These are phyloP conservation scores for Cerceris ruficornis DNA, from an alignment of 2,888 invertebrate species.

Conservation along the genomic window DNA sequence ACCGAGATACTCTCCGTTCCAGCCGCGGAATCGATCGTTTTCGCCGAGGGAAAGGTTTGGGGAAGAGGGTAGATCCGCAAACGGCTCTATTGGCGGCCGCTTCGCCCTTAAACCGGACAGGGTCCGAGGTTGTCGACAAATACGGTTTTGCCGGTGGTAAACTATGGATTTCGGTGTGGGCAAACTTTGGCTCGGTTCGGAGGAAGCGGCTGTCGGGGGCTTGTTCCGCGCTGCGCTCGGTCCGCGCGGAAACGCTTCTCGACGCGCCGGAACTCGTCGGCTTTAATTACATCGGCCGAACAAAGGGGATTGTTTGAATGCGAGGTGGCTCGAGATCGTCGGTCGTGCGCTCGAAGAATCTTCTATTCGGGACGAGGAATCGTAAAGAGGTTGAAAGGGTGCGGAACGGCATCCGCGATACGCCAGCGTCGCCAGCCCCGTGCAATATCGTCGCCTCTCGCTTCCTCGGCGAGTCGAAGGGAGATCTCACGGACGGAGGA, in stretches of 20 bases:
- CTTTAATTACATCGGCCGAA: slow-evolving; percentile 18
- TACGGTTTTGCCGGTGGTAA: slow-evolving; percentile 35
- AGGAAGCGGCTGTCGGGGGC: background rate
- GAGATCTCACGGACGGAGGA: no score
- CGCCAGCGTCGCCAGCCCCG: no score
- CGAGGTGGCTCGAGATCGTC: background rate
- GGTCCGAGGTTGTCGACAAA: slow-evolving; percentile 25
- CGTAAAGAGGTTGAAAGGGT: no score
- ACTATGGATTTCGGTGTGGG: slow-evolving; percentile 44
- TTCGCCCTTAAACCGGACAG: slow-evolving; percentile 41
- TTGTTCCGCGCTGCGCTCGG: no score
- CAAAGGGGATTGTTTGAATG: background rate
- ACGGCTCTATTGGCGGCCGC: slow-evolving; percentile 23
- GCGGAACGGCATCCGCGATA: no score
- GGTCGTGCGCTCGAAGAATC: background rate
- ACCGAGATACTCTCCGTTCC: no score
- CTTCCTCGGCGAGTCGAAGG: no score
- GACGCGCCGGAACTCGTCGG: slow-evolving; percentile 3
- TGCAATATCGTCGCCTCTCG: no score
- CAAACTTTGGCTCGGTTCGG: slow-evolving; percentile 29
- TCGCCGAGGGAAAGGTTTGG: background rate
- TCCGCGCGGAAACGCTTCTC: slow-evolving; percentile 4
- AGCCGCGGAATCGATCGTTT: background rate
- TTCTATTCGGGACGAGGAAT: no score
- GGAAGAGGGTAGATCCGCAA: background rate